A percentile compares a stretch with the other conserved stretches of the same genome.
These are phyloP conservation scores for Phenganax stokvisi DNA, from an alignment of 92 coral and sea anemone species.

Conservation along the genomic window DNA sequence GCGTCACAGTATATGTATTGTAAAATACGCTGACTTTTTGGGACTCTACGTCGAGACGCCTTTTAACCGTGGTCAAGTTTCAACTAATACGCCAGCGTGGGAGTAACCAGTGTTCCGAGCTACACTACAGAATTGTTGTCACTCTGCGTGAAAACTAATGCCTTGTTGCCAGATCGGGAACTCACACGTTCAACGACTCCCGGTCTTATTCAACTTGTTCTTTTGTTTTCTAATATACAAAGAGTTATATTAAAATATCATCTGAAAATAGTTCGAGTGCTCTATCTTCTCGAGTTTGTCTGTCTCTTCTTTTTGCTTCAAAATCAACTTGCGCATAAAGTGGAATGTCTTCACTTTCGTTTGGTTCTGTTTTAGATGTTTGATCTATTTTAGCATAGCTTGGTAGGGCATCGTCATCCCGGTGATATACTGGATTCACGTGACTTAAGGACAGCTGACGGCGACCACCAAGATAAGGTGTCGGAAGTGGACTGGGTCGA, in stretches of 20 bases:
- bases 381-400: background rate
- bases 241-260: conserved; percentile 12
- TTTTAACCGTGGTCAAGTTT: no score
- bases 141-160: no score
- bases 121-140: no score
- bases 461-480: conserved; percentile 5
- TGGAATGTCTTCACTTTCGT: background rate
- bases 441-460: background rate
- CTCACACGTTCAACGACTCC: no score
- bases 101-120: no score
- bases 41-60: no score
- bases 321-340: conserved; percentile 56
- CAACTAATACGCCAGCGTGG: no score
- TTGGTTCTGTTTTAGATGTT: background rate
- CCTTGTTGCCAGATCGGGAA: no score
- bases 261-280: conserved; percentile 7
- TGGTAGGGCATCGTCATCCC: background rate
- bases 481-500: conserved; percentile 35
- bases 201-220: no score
- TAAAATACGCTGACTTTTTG: no score
- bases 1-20: no score
- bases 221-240: background rate
- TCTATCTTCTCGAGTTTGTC: conserved; percentile 3
- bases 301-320: conserved; percentile 40
- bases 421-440: background rate